Conservation (phyloP, 2,797 vertebrate species). For the Enteromius afrohamiltoni region DNA sequence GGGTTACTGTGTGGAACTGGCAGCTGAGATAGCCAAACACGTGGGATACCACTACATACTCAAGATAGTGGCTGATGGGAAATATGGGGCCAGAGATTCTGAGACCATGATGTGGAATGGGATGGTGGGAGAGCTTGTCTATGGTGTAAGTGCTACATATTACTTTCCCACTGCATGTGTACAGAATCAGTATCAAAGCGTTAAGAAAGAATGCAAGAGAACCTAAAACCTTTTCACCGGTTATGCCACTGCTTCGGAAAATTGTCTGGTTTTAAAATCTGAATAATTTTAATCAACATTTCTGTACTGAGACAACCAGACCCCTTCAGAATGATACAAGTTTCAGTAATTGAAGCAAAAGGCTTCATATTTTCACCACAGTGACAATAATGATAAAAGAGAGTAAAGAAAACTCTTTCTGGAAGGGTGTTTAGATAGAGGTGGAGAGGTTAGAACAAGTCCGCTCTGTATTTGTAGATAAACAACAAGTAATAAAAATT, state of each 20-base stretch:
- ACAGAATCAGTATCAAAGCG: neutral
- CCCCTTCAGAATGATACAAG: neutral
- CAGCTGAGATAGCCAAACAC: conserved; percentile 96
- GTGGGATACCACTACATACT: conserved; percentile 96
- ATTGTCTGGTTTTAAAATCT: neutral
- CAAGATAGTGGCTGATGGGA: conserved; percentile 94
- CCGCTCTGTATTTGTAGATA: neutral
- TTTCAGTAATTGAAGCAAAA: neutral
- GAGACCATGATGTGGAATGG: conserved; percentile 98
- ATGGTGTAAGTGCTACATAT: conserved; percentile 86
- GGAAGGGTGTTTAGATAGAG: conserved; percentile 6
- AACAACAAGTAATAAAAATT: neutral
- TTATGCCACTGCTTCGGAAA: neutral
- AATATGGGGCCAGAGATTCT: conserved; percentile 92
- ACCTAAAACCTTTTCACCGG: neutral
- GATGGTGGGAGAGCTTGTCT: conserved; percentile 98
- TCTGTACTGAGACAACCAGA: conserved; percentile 19
- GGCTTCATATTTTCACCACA: neutral
- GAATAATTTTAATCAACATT: neutral
- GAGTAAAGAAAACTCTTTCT: neutral
- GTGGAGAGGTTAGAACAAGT: conserved; percentile 26
- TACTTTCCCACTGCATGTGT: neutral
- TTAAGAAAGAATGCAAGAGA: neutral
- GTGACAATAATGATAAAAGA: conserved; percentile 3
- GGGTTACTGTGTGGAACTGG: conserved; percentile 97